A percentile compares a stretch with the other conserved stretches of the same genome.
Evolutionary conservation across 2,797 vertebrate species (phyloP).

Genomic region (Hypotaenidia philippensis): DNA sequence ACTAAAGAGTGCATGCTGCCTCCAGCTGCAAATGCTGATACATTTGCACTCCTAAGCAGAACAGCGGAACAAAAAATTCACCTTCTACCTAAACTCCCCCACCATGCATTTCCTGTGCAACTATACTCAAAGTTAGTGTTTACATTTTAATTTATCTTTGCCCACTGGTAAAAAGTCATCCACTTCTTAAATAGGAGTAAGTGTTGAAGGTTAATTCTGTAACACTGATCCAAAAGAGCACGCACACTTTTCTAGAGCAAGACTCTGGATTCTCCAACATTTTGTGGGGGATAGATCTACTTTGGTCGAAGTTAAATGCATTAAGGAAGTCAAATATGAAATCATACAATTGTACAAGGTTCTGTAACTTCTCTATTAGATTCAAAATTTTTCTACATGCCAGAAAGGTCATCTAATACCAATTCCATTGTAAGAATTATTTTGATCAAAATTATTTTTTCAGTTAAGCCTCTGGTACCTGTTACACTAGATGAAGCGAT

Average conservation of each 20-base stretch:
- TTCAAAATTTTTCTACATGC: not conserved
- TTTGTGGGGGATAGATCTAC: not conserved
- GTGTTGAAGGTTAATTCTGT: not conserved
- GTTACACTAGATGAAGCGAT: not conserved
- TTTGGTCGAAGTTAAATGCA: not conserved
- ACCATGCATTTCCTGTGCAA: not conserved
- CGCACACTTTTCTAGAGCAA: fast-evolving
- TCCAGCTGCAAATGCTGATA: not conserved
- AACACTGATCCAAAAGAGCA: not conserved
- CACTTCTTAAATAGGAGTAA: not conserved
- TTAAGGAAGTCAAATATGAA: not conserved
- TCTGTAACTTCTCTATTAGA: not conserved
- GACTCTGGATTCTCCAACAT: not conserved
- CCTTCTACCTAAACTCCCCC: not conserved
- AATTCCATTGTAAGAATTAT: not conserved
- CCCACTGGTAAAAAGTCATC: not conserved
- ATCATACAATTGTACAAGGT: not conserved
- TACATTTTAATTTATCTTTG: not conserved
- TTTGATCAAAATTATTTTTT: not conserved
- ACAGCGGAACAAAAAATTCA: not conserved
- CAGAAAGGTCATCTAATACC: not conserved
- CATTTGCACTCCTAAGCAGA: not conserved
- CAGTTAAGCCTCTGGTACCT: not conserved
- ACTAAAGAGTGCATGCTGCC: fast-evolving
- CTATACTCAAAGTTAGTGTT: not conserved